Percentiles rank a stretch among this genome's conserved stretches.
These are phyloP conservation scores for Ormyrus thymus DNA, from an alignment of 2,888 invertebrate genomes.

Conservation along the genomic window DNA sequence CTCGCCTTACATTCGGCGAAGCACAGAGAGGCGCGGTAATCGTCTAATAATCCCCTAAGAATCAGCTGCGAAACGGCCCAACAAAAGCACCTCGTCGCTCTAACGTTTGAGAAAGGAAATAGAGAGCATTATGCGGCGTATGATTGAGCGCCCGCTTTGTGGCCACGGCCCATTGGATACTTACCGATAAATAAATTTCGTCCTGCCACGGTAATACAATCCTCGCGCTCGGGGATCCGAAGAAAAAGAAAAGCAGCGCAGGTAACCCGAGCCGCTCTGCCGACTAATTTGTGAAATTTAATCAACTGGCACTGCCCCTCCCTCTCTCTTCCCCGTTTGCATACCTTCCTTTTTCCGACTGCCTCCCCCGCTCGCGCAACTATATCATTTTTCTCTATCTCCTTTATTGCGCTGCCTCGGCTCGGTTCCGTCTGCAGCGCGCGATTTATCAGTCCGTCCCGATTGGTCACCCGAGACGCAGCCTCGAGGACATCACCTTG, in stretches of 20 bases:
- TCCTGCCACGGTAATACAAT: conserved; percentile 58
- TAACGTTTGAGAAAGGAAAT: neutral
- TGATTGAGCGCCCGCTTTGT: neutral
- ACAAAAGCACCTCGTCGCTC: conserved; percentile 2
- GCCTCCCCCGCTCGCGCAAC: neutral
- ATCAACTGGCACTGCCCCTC: conserved; percentile 62
- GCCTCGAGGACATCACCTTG: neutral
- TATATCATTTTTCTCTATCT: conserved; percentile 22
- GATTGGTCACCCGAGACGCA: conserved; percentile 44
- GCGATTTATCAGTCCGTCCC: conserved; percentile 36
- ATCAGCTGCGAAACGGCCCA: neutral
- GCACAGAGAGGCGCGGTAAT: neutral
- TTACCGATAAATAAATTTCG: conserved; percentile 59
- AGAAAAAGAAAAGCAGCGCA: conserved; percentile 6
- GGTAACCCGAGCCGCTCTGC: conserved; percentile 62
- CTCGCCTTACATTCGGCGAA: neutral
- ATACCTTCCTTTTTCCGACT: neutral
- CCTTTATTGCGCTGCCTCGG: neutral
- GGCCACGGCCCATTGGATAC: neutral
- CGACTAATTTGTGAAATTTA: conserved; percentile 70
- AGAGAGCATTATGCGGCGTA: too few relatives aligned
- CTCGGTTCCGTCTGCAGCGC: conserved; percentile 23
- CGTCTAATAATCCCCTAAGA: neutral
- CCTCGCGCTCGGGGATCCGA: conserved; percentile 35
- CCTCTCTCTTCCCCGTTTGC: neutral